Evolutionary conservation across 2,113 vertebrate species (phyloP), one percentile per base, ranked within the genome.

Genomic region (Oncorhynchus mykiss): DNA sequence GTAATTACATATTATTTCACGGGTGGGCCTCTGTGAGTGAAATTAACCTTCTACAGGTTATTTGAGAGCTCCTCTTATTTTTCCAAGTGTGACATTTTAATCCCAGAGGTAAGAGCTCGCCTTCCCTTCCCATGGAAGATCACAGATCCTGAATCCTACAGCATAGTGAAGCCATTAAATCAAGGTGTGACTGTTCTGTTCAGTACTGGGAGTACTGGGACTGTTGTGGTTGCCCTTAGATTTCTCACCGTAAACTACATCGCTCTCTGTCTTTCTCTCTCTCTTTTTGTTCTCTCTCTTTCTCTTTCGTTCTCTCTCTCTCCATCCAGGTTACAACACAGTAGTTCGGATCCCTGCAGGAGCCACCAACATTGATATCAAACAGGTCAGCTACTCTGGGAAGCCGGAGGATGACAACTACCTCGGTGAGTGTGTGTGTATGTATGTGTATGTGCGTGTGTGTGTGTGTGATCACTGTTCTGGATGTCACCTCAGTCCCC

Each of bases 401-500:
- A 96, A 94, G 80, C 92, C 97, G 78, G 96, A 98, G 87, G 97
- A 99, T 88, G 96, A 99, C 93, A 99, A 95, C 92, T 99, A 98
- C 91, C 95, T 99, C 81, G 97, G 97, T 99, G 93, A 95, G 93
- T 16, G 51, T 54, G 39, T 39, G 7, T 8, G 39, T 39, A 2
- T 45, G 39, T 45, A 2, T 45, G 39, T 45, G 0, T 11, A 2
- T 45, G 9, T 45, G 9, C n/a, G n/a, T 45, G 0, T 45, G 2
- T 8, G 39, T 11, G 39, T 45, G 9, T 11, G 39, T 12, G 2
- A 11, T 45, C 9, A 45, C 39, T 45, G 9, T 45, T 45, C 39
- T 12, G 39, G 9, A 45, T 45, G 39, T 45, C 39, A 45, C 39
- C 39, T 45, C 39, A 45, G 39, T 11, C 39, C 39, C 39, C 9